A percentile compares a stretch with the other conserved stretches of the same genome.
phyloP scores from a whole-genome alignment of 2,113 vertebrate genomes.

The Syngnathus scovelli region DNA sequence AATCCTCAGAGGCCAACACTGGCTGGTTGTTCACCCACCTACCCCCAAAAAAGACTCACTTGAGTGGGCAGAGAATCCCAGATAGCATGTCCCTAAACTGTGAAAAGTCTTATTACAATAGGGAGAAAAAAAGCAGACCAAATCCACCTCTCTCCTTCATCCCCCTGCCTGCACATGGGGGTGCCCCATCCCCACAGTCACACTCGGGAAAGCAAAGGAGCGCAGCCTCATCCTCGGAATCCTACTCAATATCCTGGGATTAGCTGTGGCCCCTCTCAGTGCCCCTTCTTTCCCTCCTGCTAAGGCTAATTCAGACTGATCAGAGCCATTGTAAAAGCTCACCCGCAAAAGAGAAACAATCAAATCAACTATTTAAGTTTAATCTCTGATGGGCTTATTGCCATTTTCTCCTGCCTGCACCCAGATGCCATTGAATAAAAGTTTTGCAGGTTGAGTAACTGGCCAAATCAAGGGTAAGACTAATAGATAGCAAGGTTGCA shows the following conservation, averaged over 20 bases:
- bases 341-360: conserved; percentile 68
- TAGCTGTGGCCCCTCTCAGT: conserved; percentile 65
- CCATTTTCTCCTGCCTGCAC: conserved; percentile 37
- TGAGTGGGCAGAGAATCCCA: conserved; percentile 70
- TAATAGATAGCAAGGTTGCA: conserved; percentile 10
- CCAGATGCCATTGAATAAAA: conserved; percentile 36
- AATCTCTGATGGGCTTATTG: conserved; percentile 72
- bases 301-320: conserved; percentile 65
- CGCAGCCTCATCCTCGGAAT: conserved; percentile 71
- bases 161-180: conserved; percentile 6
- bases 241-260: conserved; percentile 77
- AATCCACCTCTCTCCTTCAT: conserved; percentile 43
- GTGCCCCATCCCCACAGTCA: conserved; percentile 58
- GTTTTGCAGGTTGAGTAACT: conserved; percentile 42
- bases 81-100: conserved; percentile 74
- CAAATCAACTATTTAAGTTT: conserved; percentile 70
- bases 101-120: conserved; percentile 73
- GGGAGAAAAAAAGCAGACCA: conserved; percentile 44
- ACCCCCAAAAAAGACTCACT: conserved; percentile 65
- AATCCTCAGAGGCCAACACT: conserved; percentile 64
- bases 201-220: conserved; percentile 76
- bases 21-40: conserved; percentile 25
- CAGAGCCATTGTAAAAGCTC: conserved; percentile 54
- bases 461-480: conserved; percentile 26
- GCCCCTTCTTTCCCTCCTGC: conserved; percentile 60